Evolutionary conservation across 2,888 invertebrate species (phyloP).

Genomic region (Nysson spinosus): DNA sequence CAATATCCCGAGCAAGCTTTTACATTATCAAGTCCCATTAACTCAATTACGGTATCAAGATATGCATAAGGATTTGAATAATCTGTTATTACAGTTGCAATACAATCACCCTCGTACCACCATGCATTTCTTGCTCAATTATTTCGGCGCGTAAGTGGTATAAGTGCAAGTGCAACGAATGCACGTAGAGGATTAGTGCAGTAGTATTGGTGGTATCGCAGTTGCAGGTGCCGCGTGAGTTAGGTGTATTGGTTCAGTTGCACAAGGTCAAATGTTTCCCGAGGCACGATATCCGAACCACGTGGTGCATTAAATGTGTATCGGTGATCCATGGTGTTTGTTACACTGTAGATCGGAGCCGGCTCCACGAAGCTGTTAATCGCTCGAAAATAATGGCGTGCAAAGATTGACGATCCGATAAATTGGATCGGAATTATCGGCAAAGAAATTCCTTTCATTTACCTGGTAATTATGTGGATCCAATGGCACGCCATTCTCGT

Average conservation of each 20-base stretch:
- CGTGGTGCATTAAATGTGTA: not conserved
- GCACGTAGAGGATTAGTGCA: not conserved
- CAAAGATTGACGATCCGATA: not conserved
- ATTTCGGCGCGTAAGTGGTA: no score
- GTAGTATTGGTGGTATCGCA: not conserved
- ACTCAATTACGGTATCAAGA: not conserved
- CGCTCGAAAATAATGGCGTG: slow-evolving; percentile 1
- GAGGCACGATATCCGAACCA: no score
- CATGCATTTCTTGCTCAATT: no score
- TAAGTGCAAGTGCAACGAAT: not conserved
- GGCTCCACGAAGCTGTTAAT: slow-evolving; percentile 4
- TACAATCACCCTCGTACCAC: no score
- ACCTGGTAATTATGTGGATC: not conserved
- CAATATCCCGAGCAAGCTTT: not conserved
- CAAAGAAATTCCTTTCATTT: no score
- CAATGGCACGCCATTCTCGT: no score
- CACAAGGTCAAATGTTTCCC: slow-evolving; percentile 26
- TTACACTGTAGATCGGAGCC: slow-evolving; percentile 1
- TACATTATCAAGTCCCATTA: not conserved
- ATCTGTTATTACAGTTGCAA: no score
- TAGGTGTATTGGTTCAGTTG: slow-evolving; percentile 14
- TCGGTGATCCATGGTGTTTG: not conserved
- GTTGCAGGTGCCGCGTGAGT: no score
- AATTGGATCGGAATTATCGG: no score
- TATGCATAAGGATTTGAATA: no score